A percentile compares a stretch with the other conserved stretches of the same genome.
These are phyloP conservation scores for Phyllotis vaccarum DNA, from an alignment of 2,797 vertebrate species.

Conservation along the genomic window DNA sequence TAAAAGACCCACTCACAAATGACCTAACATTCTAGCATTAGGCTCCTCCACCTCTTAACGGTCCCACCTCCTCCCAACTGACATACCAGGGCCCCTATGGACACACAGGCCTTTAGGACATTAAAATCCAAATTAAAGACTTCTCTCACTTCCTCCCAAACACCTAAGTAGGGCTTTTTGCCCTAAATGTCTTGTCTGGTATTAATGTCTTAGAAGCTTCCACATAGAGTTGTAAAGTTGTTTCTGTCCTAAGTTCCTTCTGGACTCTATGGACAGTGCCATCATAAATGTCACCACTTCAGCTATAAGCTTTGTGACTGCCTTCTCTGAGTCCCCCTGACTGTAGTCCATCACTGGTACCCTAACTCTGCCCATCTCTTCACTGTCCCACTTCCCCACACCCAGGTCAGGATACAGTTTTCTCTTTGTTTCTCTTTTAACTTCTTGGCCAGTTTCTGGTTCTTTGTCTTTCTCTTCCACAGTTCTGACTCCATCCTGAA, in stretches of 20 bases:
- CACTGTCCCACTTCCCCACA: too few species aligned
- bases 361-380: background rate
- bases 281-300: background rate
- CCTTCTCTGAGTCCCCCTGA: background rate
- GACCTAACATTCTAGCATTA: background rate
- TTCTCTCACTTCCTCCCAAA: background rate
- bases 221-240: background rate
- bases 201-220: background rate
- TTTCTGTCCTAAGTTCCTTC: background rate
- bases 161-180: background rate
- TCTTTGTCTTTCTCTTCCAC: background rate
- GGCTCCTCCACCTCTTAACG: background rate
- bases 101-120: background rate
- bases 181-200: background rate
- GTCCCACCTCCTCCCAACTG: fast-evolving
- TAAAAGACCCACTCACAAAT: background rate
- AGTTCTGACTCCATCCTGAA: background rate
- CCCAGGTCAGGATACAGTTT: background rate
- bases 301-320: background rate
- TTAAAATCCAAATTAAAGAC: background rate
- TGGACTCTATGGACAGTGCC: background rate
- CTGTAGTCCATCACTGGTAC: background rate
- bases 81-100: background rate
- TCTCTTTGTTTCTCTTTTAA: background rate
- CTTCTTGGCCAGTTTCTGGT: background rate